Conservation (phyloP, 2,113 vertebrate genomes). For the Chrysochloris asiatica region DNA sequence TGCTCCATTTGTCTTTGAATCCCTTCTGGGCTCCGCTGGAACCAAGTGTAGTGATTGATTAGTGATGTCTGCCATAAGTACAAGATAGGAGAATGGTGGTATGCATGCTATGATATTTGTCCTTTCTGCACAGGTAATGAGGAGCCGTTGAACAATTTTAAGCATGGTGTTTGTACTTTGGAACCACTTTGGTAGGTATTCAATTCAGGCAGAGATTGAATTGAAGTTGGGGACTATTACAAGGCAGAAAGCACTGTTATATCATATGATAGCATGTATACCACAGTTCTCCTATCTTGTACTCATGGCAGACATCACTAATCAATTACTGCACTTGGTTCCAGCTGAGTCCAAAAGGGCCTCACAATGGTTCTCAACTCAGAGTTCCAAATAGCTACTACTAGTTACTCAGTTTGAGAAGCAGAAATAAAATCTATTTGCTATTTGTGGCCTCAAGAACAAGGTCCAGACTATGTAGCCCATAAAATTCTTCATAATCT, state of each 20-base stretch:
- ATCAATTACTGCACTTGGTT: background rate
- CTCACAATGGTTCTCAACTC: background rate
- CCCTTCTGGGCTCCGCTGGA: background rate
- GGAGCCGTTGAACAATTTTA: too few relatives aligned
- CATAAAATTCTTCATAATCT: background rate
- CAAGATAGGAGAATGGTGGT: background rate
- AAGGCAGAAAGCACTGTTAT: too few relatives aligned
- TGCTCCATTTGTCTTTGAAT: background rate
- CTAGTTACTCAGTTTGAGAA: background rate
- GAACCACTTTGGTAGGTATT: too few relatives aligned
- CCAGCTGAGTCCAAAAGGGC: background rate
- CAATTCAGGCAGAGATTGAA: too few relatives aligned
- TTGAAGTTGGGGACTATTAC: too few relatives aligned
- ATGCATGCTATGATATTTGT: background rate
- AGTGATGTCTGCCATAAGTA: background rate
- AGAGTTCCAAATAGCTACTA: background rate
- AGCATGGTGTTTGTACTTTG: too few relatives aligned
- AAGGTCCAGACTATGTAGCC: background rate
- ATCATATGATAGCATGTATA: background rate
- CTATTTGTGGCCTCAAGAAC: slow-evolving; percentile 1
- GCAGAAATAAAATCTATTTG: background rate
- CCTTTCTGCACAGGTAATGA: too few relatives aligned
- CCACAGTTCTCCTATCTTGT: background rate
- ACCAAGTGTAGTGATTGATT: background rate
- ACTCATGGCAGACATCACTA: background rate